Evolutionary conservation across 2,113 vertebrate genomes (phyloP).

Genomic region (Scalopus aquaticus): DNA sequence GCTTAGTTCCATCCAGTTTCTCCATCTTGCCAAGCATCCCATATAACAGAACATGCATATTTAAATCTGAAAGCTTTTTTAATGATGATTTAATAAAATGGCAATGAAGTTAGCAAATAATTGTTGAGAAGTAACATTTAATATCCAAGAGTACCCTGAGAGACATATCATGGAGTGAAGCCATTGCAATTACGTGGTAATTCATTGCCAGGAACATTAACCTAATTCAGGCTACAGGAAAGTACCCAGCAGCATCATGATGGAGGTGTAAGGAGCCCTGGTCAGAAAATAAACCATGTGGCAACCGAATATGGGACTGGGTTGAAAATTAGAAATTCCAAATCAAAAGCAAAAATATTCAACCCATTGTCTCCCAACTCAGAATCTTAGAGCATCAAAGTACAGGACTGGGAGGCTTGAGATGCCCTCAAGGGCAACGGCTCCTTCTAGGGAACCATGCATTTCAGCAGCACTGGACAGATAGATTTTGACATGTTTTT

Average conservation of each 20-base stretch:
- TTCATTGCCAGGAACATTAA: conserved; percentile 70
- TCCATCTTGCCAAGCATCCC: background rate
- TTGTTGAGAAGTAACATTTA: conserved; percentile 73
- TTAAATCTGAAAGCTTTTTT: conserved; percentile 70
- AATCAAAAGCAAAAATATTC: conserved; percentile 24
- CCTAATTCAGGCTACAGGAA: conserved; percentile 70
- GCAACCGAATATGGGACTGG: background rate
- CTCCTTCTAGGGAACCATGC: background rate
- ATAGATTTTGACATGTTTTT: background rate
- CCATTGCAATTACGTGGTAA: conserved; percentile 76
- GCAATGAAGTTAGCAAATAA: conserved; percentile 75
- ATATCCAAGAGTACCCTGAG: conserved; percentile 77
- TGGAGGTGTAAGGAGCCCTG: conserved; percentile 51
- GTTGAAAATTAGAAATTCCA: background rate
- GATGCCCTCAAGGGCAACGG: rapidly evolving
- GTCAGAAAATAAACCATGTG: conserved; percentile 74
- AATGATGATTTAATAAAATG: conserved; percentile 79
- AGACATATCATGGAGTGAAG: conserved; percentile 73
- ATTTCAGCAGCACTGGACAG: background rate
- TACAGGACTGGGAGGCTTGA: background rate
- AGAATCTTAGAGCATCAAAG: conserved; percentile 11
- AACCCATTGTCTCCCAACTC: conserved; percentile 18
- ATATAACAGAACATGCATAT: conserved; percentile 51
- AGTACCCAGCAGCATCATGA: conserved; percentile 45
- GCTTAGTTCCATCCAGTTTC: background rate